Percentiles rank a stretch among this genome's conserved stretches.
phyloP scores from a whole-genome alignment of 1,140 invertebrate species.

The Drosophila prosaltans region DNA sequence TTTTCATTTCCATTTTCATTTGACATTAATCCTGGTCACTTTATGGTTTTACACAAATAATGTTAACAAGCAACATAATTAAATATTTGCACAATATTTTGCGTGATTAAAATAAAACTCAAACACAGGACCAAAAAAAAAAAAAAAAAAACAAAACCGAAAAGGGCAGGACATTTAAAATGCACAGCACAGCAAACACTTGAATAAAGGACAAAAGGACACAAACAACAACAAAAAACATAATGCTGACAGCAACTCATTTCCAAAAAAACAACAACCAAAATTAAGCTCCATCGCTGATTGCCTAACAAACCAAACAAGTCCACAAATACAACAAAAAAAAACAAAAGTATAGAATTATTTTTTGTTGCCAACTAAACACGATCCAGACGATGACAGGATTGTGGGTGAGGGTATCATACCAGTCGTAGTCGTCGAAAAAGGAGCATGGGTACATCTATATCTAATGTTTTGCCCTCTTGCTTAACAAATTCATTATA shows the following conservation, averaged over 20 bases:
- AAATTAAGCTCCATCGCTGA: constrained; percentile 67
- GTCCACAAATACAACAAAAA: constrained; percentile 1
- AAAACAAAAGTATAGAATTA: constrained; percentile 58
- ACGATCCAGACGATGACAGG: constrained; percentile 17
- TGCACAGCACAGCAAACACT: constrained; percentile 58
- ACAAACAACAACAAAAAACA: constrained; percentile 8
- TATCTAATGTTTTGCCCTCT: constrained; percentile 5
- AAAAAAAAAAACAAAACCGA: not conserved
- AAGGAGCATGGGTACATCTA: too few species aligned
- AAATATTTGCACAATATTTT: constrained; percentile 76
- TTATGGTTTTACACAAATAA: constrained; percentile 64
- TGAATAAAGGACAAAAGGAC: constrained; percentile 17
- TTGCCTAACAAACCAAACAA: constrained; percentile 64
- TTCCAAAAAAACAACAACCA: constrained; percentile 49
- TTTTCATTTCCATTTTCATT: not conserved
- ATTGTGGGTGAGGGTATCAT: constrained; percentile 1
- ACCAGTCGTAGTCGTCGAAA: not conserved
- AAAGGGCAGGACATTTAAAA: constrained; percentile 53
- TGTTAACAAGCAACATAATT: constrained; percentile 77
- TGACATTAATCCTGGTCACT: constrained; percentile 48
- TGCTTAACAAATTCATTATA: constrained; percentile 81
- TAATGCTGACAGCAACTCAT: constrained; percentile 42
- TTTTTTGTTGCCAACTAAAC: constrained; percentile 57
- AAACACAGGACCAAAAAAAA: constrained; percentile 30
- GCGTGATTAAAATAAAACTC: constrained; percentile 77